Evolutionary conservation across 1,140 invertebrate species (phyloP).

Genomic region (Hyles euphorbiae): DNA sequence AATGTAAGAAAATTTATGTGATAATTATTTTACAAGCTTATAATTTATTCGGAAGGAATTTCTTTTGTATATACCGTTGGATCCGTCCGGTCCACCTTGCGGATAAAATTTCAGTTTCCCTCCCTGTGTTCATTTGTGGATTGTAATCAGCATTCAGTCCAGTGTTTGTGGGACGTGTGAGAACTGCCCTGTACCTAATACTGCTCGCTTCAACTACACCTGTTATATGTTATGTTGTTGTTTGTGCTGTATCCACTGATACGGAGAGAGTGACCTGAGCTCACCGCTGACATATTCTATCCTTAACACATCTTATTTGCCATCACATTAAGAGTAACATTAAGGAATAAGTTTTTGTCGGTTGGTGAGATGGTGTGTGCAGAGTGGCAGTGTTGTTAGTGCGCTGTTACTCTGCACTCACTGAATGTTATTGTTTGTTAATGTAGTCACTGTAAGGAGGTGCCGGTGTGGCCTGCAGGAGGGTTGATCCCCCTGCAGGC

Average conservation of each 20-base stretch:
- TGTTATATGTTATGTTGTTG: constrained; percentile 61
- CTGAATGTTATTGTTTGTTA: constrained; percentile 66
- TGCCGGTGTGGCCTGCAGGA: constrained; percentile 6
- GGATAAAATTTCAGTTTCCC: constrained; percentile 56
- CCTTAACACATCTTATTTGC: constrained; percentile 14
- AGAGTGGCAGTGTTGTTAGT: constrained; percentile 24
- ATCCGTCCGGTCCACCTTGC: constrained; percentile 37
- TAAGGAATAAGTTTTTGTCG: constrained; percentile 13
- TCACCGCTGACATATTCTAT: constrained; percentile 17
- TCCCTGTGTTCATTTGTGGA: constrained; percentile 55
- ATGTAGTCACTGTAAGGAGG: constrained; percentile 38
- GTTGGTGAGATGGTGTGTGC: constrained; percentile 22
- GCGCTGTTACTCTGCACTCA: constrained; percentile 23
- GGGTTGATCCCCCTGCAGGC: constrained; percentile 20
- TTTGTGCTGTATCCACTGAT: constrained; percentile 45
- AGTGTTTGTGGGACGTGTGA: constrained; percentile 53
- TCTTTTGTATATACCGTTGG: constrained; percentile 66
- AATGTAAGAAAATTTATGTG: constrained; percentile 72
- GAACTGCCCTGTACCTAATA: constrained; percentile 48
- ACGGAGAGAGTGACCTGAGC: constrained; percentile 27
- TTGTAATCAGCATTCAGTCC: constrained; percentile 44
- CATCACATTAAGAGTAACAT: constrained; percentile 17
- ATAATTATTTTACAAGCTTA: constrained; percentile 74
- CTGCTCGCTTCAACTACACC: constrained; percentile 64
- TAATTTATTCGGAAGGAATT: constrained; percentile 73